Evolutionary conservation across 2,113 vertebrate genomes (phyloP), one percentile per base, ranked within the genome.

Genomic region (Stercorarius parasiticus): DNA sequence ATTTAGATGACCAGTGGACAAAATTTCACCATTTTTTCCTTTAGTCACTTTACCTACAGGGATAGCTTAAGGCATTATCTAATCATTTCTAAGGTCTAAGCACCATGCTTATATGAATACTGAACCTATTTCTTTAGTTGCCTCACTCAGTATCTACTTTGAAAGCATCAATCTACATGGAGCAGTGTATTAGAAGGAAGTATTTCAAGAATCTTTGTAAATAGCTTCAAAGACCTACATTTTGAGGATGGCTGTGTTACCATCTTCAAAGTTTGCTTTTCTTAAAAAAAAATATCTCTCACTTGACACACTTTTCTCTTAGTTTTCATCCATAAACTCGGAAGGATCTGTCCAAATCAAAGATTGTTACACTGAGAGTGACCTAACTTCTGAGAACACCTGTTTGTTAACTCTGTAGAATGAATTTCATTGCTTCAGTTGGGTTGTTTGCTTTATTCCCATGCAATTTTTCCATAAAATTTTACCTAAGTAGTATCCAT

Each of bases 41-140:
- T 71, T 53, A 19, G 8, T 29, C 69, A 72, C 26, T 83, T 55
- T 58, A 76, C 6, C 17, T 65, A 36, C 6, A 3, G 2, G 13
- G 5, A 52, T 40, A 77, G 14, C 13, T 26, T 69, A 58, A 50
- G 22, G 16, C 25, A 74, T 52, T 62, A 62, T 19, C 25, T 84
- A 45, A 61, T 3, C 2, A 1, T 18, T 86, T 70, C 53, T 49
- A 27, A 32, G 10, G 15, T 61, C 19, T 45, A 86, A 81, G 7
- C 11, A 70, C 4, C 1, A 2, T 36, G 32, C 4, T 34, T 47
- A n/a, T 0, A 2, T 4, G 13, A 59, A 67, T 30, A 47, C 11
- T 34, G 29, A 82, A 78, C 3, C 5, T 47, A 12, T 10, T 38
- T 62, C 38, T 71, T 87, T 26, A 67, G 47, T n/a, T 62, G 32